Conservation (phyloP, 2,797 vertebrate genomes). For the Micromesistius poutassou region DNA sequence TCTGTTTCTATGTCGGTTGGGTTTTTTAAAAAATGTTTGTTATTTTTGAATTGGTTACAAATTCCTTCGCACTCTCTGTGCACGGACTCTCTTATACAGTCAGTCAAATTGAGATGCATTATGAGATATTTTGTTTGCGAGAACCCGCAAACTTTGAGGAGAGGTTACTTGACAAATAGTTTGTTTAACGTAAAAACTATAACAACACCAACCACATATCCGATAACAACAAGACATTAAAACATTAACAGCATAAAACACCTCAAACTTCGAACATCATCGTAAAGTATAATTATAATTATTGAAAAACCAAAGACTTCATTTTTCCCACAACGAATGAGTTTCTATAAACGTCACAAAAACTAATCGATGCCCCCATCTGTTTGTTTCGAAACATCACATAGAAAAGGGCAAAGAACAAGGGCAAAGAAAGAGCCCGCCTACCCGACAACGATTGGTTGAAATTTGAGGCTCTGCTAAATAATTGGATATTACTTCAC, state of each 20-base stretch:
- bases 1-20: too few species aligned
- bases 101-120: too few species aligned
- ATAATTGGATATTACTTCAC: constrained; percentile 51
- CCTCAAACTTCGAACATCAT: too few species aligned
- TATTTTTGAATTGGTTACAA: too few species aligned
- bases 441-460: constrained; percentile 50
- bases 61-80: too few species aligned
- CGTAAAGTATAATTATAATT: neutral
- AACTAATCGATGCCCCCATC: constrained; percentile 34
- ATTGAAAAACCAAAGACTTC: neutral
- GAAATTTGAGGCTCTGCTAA: neutral
- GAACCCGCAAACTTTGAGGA: too few species aligned
- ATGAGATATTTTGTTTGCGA: too few species aligned
- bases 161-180: neutral
- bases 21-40: too few species aligned
- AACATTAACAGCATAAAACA: neutral
- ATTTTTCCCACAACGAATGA: neutral
- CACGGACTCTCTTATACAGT: too few species aligned
- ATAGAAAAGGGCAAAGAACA: constrained; percentile 31
- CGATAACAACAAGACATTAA: neutral
- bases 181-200: neutral
- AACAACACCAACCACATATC: neutral
- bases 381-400: constrained; percentile 26
- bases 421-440: constrained; percentile 52
- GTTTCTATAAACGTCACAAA: neutral